Evolutionary conservation across 1,140 invertebrate species (phyloP).

Genomic region (Calliopsis andreniformis): DNA sequence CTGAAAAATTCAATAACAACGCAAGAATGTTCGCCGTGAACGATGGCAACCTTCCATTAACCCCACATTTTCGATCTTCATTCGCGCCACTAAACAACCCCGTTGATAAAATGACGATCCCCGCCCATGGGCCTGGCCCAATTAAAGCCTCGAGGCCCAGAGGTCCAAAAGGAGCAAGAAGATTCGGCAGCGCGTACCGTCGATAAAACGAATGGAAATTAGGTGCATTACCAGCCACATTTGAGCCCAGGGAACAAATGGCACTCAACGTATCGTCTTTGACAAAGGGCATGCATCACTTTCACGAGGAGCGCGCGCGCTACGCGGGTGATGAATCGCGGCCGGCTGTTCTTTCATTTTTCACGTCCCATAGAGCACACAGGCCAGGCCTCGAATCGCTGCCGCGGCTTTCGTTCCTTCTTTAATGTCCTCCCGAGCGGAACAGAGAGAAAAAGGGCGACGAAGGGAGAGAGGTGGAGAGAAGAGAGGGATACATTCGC

Average conservation of each 20-base stretch:
- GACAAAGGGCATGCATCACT: slow-evolving; percentile 60
- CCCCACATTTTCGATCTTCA: slow-evolving; percentile 5
- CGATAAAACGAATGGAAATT: slow-evolving; percentile 41
- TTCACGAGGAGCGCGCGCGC: slow-evolving; percentile 55
- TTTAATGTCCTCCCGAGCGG: slow-evolving; percentile 41
- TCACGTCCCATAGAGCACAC: slow-evolving; percentile 49
- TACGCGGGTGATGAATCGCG: slow-evolving; percentile 58
- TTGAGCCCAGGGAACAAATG: slow-evolving; percentile 48
- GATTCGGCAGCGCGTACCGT: neutral
- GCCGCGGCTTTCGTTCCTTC: neutral
- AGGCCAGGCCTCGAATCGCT: neutral
- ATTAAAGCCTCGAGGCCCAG: neutral
- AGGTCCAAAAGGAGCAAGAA: neutral
- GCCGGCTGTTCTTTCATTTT: slow-evolving; percentile 63
- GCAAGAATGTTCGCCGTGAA: neutral
- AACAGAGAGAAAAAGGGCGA: neutral
- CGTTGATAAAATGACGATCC: neutral
- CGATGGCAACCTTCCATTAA: slow-evolving; percentile 3
- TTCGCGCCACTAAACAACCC: slow-evolving; percentile 2
- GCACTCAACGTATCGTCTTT: slow-evolving; percentile 53
- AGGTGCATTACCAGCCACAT: slow-evolving; percentile 39
- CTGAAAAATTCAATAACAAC: slow-evolving; percentile 11
- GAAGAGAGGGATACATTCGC: neutral
- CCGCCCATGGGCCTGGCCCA: neutral
- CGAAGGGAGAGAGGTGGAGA: neutral